A percentile compares a stretch with the other conserved stretches of the same genome.
Evolutionary conservation across 2,888 invertebrate genomes (phyloP).

Genomic region (Nysson spinosus): DNA sequence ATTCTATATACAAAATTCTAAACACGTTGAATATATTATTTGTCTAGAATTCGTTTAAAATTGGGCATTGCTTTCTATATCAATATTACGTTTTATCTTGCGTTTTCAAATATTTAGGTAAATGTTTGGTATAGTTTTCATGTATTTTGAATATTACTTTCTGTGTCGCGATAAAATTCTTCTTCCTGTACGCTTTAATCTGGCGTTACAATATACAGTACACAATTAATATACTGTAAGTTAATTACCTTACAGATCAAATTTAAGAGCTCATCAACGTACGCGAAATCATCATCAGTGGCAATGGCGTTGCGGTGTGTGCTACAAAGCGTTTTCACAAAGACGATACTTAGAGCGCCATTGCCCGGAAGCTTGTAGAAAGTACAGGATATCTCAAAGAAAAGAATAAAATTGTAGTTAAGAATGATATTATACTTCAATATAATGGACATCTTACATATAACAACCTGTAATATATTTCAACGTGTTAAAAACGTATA

Average conservation of each 20-base stretch:
- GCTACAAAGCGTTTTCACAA: constrained; percentile 85
- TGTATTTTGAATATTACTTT: no score
- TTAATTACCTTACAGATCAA: constrained; percentile 79
- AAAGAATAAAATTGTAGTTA: constrained; percentile 55
- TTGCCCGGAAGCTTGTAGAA: constrained; percentile 82
- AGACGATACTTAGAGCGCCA: constrained; percentile 83
- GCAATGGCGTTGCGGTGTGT: constrained; percentile 83
- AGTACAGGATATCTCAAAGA: constrained; percentile 78
- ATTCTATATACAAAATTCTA: no score
- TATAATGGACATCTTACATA: constrained; percentile 10
- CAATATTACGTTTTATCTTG: no score
- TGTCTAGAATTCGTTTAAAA: no score
- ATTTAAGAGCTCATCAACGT: constrained; percentile 85
- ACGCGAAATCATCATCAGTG: constrained; percentile 85
- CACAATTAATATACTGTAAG: no score
- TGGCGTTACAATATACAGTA: no score
- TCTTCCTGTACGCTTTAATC: no score
- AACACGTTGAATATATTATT: no score
- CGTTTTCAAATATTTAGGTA: no score
- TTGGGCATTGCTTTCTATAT: no score
- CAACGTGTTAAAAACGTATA: constrained; percentile 20
- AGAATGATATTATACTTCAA: constrained; percentile 8
- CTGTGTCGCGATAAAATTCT: no score
- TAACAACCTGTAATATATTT: constrained; percentile 26
- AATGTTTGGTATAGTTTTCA: no score